Evolutionary conservation across 2,888 invertebrate species (phyloP).

Genomic region (Calameuta idolon): DNA sequence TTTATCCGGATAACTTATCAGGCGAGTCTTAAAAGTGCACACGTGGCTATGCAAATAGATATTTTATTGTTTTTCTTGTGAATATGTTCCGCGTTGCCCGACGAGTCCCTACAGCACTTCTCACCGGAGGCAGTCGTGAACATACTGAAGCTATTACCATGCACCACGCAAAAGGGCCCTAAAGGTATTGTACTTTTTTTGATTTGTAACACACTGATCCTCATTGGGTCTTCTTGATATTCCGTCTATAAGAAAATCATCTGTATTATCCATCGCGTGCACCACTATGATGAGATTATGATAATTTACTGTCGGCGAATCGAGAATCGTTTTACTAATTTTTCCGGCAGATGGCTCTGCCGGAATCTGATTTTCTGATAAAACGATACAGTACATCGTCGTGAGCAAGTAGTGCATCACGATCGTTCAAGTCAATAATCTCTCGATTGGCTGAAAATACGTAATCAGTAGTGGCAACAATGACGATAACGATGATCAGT

Average conservation of each 20-base stretch:
- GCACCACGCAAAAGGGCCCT: not conserved
- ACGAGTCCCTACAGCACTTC: not conserved
- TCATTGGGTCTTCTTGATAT: constrained; percentile 34
- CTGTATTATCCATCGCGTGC: constrained; percentile 47
- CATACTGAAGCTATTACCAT: not conserved
- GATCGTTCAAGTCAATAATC: not conserved
- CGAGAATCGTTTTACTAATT: not conserved
- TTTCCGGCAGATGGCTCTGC: not conserved
- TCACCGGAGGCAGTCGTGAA: not conserved
- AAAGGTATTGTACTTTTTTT: constrained; percentile 16
- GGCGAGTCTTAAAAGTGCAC: constrained; percentile 34
- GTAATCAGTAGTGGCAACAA: not conserved
- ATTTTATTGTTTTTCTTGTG: constrained; percentile 27
- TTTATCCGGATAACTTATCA: constrained; percentile 36
- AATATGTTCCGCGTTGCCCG: not conserved
- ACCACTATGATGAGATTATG: constrained; percentile 49
- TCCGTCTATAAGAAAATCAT: constrained; percentile 45
- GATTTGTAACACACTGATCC: not conserved
- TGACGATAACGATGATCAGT: not conserved
- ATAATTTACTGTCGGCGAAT: constrained; percentile 40
- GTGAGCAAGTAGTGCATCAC: not conserved
- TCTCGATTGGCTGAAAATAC: not conserved
- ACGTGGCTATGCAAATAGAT: constrained; percentile 39
- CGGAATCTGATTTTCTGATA: not conserved
- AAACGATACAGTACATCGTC: not conserved